Base-by-base conservation (phyloP, 2,888 invertebrate genomes). In the Notocelia uddmanniana region DNA sequence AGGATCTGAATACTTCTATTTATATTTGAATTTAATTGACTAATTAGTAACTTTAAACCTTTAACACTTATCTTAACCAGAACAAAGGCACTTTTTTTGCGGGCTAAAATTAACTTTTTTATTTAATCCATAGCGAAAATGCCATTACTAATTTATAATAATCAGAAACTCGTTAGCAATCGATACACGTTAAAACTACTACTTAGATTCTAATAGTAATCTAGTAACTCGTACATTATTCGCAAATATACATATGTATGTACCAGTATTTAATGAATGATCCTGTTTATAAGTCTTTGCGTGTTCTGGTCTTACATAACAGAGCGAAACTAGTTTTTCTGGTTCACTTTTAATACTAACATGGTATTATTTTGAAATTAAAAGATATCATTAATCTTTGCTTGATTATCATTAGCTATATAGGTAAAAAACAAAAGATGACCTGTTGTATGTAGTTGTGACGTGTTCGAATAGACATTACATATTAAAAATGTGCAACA, bases 301-400 rank as follows among this genome's bases (percentile, higher is more conserved):
- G 19, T 45, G 41, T 71, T 31, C 34, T 19, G 23, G 6, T 59
- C 37, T 18, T 50, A 67, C 34, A 60, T 60, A 67, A 67, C 34
- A 45, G 48, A 60, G 41, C 45, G 26, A 52, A 66, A 66, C 70
- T 58, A 41, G 66, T 54, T 45, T 66, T 59, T 54, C 66, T 52
- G 21, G 70, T 66, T 59, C 1, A 18, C 21, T 58, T 58, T 34
- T 58, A 57, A 58, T 58, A 58, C 34, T 31, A 6, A 11, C 19
- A 15, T 15, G 19, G 9, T 2, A 18, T 54, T 54, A 19, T 26
- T 54, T 26, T 3, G 15, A 54, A 23, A 15, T 26, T 26, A n/a
- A 54, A 8, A 54, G 15, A 41, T 31, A 9, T 31, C 5, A 31
- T 31, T 5, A 31, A 31, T 6, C 31, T 5, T 8, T 31, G 8